Conservation (phyloP, 2,888 invertebrate species). For the Drosophila kanekoi region DNA sequence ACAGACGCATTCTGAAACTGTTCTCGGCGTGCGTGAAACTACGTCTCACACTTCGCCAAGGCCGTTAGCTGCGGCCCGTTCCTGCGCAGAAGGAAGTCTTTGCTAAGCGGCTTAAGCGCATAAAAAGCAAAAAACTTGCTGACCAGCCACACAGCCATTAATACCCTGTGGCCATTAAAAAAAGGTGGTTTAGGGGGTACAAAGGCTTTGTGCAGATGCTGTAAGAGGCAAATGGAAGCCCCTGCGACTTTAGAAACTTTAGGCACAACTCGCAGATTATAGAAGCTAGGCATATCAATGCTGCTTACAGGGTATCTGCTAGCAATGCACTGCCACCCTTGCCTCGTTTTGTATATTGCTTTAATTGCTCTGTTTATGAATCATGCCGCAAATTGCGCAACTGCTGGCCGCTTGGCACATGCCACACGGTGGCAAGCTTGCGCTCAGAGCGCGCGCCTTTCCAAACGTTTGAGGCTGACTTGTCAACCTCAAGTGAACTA, state of each 20-base stretch:
- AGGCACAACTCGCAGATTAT: too few species aligned
- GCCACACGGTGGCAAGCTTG: conserved; percentile 40
- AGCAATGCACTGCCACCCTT: too few species aligned
- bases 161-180: too few species aligned
- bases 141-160: conserved; percentile 23
- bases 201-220: too few species aligned
- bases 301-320: too few species aligned
- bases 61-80: conserved; percentile 36
- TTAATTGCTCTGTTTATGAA: conserved; percentile 69
- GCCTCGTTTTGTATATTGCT: conserved; percentile 18
- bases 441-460: conserved; percentile 46
- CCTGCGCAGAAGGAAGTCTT: conserved; percentile 73
- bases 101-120: conserved; percentile 60
- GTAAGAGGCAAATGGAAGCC: too few species aligned
- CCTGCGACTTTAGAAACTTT: too few species aligned
- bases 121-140: conserved; percentile 33
- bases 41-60: conserved; percentile 43
- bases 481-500: conserved; percentile 55
- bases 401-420: too few species aligned
- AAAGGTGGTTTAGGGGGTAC: too few species aligned
- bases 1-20: conserved; percentile 59
- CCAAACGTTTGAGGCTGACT: conserved; percentile 40
- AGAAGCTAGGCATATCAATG: too few species aligned
- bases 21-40: conserved; percentile 68
- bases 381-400: conserved; percentile 70